Evolutionary conservation across 2,888 invertebrate species (phyloP), one percentile per base, ranked within the genome.

Genomic region (Drosophila birchii): DNA sequence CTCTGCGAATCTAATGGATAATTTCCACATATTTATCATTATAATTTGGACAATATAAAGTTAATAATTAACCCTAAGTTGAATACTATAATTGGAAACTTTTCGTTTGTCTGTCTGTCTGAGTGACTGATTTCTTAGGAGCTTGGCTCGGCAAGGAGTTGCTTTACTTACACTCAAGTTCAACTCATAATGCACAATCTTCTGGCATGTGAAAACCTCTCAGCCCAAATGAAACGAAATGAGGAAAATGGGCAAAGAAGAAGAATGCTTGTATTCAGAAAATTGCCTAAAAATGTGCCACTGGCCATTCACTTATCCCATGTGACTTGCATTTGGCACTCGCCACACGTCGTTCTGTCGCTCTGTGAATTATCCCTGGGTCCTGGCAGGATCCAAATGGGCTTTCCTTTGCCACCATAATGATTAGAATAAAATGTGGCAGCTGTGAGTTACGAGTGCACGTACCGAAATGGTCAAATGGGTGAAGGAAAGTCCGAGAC

Each of bases 361-460:
- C 51, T 3, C n/a, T 60, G 53, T 41, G 53, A 56, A 56, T 26
- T 62, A 56, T 55, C 26, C 16, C 57, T 12, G 36, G 34, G 44
- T 39, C 14, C 62, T 23, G 32, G 51, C 49, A 32, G 18, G n/a
- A 49, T 47, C 29, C 14, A 7, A 29, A n/a, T 34, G 34, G n/a
- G 16, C 6, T 38, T 14, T n/a, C 12, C n/a, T n/a, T 9, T 16
- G 8, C 43, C 29, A n/a, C n/a, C 14, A 34, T 34, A 32, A 63
- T 66, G 54, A 64, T 49, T 67, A 69, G 53, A 80, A 79, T 75
- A 80, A 66, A 72, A 73, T 74, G 80, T 75, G 82, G 77, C 82
- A 85, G 77, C 70, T 83, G 86, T 82, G 76, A 86, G 62, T 79
- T 80, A 86, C 80, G 86, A 85, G 86, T 68, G 41, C 86, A 82